These are phyloP conservation scores for Premnoplex brunnescens DNA, from an alignment of 2,797 vertebrate species.

Conservation along the genomic window DNA sequence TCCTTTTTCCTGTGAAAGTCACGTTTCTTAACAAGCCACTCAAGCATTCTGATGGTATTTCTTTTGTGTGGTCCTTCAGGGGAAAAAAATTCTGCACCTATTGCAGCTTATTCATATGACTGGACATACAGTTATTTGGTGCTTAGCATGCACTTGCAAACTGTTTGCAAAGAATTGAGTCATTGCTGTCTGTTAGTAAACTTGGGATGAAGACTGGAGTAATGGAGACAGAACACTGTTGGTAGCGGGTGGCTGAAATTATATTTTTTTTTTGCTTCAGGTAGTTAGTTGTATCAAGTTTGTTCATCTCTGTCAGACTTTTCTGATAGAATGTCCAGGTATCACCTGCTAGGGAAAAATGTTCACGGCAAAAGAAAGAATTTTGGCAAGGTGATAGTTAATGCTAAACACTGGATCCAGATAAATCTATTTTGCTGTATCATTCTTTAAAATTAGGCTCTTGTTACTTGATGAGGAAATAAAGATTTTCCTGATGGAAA, in stretches of 20 bases:
- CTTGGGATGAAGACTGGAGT: not conserved
- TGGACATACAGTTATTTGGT: not conserved
- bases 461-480: slow-evolving; percentile 38
- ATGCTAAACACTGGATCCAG: not conserved
- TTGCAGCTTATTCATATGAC: not conserved
- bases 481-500: slow-evolving; percentile 35
- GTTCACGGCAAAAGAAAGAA: not conserved
- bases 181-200: not conserved
- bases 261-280: not conserved
- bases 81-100: not conserved
- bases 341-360: not conserved
- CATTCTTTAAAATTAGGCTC: not conserved
- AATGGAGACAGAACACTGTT: not conserved
- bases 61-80: not conserved
- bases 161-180: not conserved
- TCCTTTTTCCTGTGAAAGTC: not conserved
- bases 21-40: not conserved
- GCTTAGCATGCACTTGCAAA: not conserved
- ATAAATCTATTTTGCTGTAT: slow-evolving; percentile 16
- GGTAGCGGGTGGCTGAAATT: not conserved
- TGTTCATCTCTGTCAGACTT: not conserved
- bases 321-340: not conserved
- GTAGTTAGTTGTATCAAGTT: not conserved
- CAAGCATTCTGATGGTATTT: not conserved
- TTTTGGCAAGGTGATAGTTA: not conserved